A percentile compares a stretch with the other conserved stretches of the same genome.
Evolutionary conservation across 2,797 vertebrate genomes (phyloP).

Genomic region (Mallotus villosus): DNA sequence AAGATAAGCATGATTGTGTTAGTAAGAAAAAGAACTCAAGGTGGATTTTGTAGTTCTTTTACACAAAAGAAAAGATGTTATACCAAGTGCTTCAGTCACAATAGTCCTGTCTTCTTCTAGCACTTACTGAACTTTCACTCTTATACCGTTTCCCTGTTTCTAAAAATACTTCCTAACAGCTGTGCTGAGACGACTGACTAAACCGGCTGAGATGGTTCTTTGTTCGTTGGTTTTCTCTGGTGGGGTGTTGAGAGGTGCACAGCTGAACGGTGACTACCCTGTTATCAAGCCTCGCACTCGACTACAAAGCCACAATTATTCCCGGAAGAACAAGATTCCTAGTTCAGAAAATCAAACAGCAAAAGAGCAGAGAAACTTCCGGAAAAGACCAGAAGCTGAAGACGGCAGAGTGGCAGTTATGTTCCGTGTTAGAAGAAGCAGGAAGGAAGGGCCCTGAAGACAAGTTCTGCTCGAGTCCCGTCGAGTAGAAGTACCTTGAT

Average conservation of each 20-base stretch:
- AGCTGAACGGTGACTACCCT: neutral
- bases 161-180: no score
- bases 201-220: neutral
- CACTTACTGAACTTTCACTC: no score
- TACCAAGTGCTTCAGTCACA: no score
- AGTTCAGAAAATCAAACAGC: neutral
- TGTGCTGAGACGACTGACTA: no score
- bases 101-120: no score
- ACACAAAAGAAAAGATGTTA: no score
- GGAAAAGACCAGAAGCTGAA: constrained; percentile 31
- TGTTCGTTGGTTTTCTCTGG: neutral
- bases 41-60: no score
- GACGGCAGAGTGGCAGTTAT: constrained; percentile 19
- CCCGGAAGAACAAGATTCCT: neutral
- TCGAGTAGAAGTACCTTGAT: constrained; percentile 80
- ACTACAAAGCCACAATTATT: neutral
- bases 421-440: neutral
- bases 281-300: neutral
- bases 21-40: neutral
- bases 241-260: neutral
- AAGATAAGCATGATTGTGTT: neutral
- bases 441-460: constrained; percentile 31
- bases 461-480: constrained; percentile 3
- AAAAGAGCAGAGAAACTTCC: constrained; percentile 15
- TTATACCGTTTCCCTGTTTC: no score